Evolutionary conservation across 2,888 invertebrate genomes (phyloP).

Genomic region (Athalia circularis): DNA sequence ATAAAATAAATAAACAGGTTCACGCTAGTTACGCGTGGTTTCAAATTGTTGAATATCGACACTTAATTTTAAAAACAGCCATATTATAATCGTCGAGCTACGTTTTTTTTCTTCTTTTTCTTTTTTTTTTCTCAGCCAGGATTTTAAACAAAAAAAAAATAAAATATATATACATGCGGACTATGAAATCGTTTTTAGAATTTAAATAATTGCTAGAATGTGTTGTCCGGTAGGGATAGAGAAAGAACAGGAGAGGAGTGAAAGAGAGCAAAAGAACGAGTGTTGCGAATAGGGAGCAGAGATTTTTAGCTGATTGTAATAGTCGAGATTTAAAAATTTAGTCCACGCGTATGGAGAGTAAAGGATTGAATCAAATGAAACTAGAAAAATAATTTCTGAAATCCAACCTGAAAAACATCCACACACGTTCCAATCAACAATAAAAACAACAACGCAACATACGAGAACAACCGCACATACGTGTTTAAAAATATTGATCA

Average conservation of each 20-base stretch:
- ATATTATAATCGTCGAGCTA: slow-evolving; percentile 1
- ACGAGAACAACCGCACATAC: slow-evolving; percentile 19
- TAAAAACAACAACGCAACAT: slow-evolving; percentile 27
- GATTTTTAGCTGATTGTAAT: slow-evolving; percentile 36
- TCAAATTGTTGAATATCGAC: slow-evolving; percentile 37
- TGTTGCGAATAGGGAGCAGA: slow-evolving; percentile 46
- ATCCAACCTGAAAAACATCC: slow-evolving; percentile 5
- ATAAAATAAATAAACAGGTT: background rate
- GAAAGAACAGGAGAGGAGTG: slow-evolving; percentile 48
- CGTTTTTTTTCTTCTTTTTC: too few relatives aligned
- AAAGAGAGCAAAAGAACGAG: slow-evolving; percentile 54
- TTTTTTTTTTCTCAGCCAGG: too few relatives aligned
- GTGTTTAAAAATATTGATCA: slow-evolving; percentile 21
- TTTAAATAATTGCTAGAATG: background rate
- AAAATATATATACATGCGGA: background rate
- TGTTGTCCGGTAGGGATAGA: slow-evolving; percentile 48
- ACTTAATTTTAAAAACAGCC: background rate
- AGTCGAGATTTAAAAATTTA: slow-evolving; percentile 35
- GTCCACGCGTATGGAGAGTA: slow-evolving; percentile 25
- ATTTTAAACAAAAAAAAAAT: background rate
- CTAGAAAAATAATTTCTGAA: slow-evolving; percentile 45
- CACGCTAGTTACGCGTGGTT: slow-evolving; percentile 26
- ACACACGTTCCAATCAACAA: slow-evolving; percentile 24
- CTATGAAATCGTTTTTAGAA: background rate
- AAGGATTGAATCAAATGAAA: slow-evolving; percentile 10